These are phyloP conservation scores for Strigamia crassipes DNA, from an alignment of 2,888 invertebrate species.

Conservation along the genomic window DNA sequence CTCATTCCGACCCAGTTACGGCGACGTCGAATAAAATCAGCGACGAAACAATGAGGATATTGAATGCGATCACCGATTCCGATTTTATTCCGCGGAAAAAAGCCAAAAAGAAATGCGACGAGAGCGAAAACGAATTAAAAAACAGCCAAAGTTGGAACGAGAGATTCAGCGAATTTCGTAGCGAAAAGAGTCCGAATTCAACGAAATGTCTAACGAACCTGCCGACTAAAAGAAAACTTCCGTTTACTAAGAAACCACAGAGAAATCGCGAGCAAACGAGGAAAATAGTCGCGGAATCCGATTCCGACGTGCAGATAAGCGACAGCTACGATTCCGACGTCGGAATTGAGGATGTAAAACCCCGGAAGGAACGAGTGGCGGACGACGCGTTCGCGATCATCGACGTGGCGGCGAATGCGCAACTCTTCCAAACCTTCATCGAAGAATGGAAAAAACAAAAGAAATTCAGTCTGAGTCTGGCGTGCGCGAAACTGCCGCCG, in stretches of 20 bases:
- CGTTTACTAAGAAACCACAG: background rate
- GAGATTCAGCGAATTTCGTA: background rate
- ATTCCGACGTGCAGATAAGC: background rate
- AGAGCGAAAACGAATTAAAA: background rate
- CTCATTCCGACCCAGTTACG: background rate
- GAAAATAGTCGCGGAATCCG: background rate
- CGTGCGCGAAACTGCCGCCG: conserved; percentile 56
- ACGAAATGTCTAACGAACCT: background rate
- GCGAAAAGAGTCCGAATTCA: background rate
- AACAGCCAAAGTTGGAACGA: background rate
- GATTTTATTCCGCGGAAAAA: background rate
- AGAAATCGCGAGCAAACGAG: background rate
- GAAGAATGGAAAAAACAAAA: conserved; percentile 56
- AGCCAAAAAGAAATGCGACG: background rate
- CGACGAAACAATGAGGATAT: background rate
- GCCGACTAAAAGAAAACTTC: background rate
- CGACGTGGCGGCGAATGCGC: conserved; percentile 56
- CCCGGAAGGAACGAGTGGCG: background rate
- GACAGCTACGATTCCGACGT: background rate
- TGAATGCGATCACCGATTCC: background rate
- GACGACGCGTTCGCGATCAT: conserved; percentile 55
- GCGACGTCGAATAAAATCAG: background rate
- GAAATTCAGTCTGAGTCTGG: conserved; percentile 57
- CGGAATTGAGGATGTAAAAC: background rate
- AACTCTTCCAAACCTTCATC: conserved; percentile 57